Base-by-base conservation (phyloP, 1,140 invertebrate genomes). In the Pogonomyrmex californicus region DNA sequence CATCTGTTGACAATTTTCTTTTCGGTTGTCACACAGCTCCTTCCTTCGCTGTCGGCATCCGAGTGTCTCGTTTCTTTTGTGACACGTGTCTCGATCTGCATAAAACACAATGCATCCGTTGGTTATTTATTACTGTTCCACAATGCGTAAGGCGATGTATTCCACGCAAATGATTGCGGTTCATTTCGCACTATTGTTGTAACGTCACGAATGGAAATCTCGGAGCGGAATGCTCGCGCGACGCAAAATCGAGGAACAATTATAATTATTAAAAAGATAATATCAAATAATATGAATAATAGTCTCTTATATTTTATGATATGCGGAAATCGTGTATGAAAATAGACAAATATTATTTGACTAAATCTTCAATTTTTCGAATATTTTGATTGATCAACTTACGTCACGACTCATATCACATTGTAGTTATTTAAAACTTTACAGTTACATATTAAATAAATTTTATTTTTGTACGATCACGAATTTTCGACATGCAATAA, bases 21-120 rank as follows among this genome's bases (percentile, higher is more conserved):
- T 12, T 3, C 54, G 4, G n/a, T 75, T 36, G 44, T 38, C 23
- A 17, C 14, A 51, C 47, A 51, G n/a, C 41, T 6, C 23, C 54
- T 62, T 86, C 23, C 77, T 81, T 73, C 23, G 51, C 10, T 38
- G 47, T 51, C 30, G 56, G n/a, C 30, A 6, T 77, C 7, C 30
- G 23, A n/a, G n/a, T 5, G 41, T 76, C n/a, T 75, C 56, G 54
- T 38, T 49, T 66, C 1, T 58, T 9, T 58, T 33, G 63, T 58
- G 36, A 44, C 56, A 63, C 65, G 30, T 17, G 65, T 63, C 14
- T 10, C 33, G 65, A 86, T 87, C 36, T 87, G 75, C 83, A 87
- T 86, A 78, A 87, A 78, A 86, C 73, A 85, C 70, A 75, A 83
- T 56, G 51, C 85, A 62, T 36, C 23, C 30, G 47, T 9, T 30